Conservation (phyloP, 37 sponge, comb jelly and placozoan genomes). For the Spongilla lacustris region DNA sequence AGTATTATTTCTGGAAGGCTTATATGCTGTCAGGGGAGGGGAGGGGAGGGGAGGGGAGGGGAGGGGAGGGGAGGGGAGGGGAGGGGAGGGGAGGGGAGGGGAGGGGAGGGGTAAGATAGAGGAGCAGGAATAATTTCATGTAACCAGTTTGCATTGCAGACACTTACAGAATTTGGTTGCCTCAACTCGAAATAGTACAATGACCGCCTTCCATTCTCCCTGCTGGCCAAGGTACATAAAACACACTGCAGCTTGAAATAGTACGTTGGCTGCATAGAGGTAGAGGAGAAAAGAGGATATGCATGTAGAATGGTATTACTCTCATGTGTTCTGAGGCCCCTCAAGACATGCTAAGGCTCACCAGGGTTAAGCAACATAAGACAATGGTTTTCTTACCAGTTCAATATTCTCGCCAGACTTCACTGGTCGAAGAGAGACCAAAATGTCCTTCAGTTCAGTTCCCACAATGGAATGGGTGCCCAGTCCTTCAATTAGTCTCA, state of each 20-base stretch:
- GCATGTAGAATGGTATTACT: no score
- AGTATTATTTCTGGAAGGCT: slow-evolving; percentile 24
- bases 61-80: slow-evolving; percentile 18
- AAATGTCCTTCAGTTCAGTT: slow-evolving; percentile 73
- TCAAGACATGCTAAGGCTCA: no score
- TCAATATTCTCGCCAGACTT: slow-evolving; percentile 4
- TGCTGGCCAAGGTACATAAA: slow-evolving; percentile 46
- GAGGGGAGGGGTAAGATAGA: background rate
- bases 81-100: background rate
- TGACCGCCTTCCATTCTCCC: no score
- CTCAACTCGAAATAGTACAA: no score
- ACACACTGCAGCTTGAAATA: slow-evolving; percentile 55
- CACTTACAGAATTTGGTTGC: no score
- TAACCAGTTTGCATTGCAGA: no score
- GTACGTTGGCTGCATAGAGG: slow-evolving; percentile 54
- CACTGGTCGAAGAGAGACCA: slow-evolving; percentile 60
- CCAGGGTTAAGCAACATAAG: no score
- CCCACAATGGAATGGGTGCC: slow-evolving; percentile 76
- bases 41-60: slow-evolving; percentile 10
- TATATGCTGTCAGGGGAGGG: slow-evolving; percentile 19
- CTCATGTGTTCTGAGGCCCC: no score
- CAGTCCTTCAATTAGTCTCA: slow-evolving; percentile 62
- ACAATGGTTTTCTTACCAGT: slow-evolving; percentile 33
- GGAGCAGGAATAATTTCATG: no score
- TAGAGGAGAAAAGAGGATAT: background rate